Conservation (phyloP, 1,140 invertebrate species). For the Akabosia matsudoensis region DNA sequence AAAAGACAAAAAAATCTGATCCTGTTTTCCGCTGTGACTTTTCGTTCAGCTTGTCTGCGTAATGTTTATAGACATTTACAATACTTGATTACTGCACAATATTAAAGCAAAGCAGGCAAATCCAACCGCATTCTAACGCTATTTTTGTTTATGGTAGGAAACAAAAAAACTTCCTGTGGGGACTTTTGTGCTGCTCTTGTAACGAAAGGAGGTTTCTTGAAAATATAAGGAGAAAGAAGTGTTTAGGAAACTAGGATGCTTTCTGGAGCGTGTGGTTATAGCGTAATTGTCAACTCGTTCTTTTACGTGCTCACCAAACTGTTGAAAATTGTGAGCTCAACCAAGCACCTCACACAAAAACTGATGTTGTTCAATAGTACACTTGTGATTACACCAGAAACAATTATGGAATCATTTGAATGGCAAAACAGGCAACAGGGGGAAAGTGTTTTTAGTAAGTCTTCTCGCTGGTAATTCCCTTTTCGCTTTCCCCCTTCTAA, state of each 20-base stretch:
- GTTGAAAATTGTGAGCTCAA: neutral
- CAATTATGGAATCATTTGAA: slow-evolving; percentile 14
- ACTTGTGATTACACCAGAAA: slow-evolving; percentile 4
- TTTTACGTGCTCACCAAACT: neutral
- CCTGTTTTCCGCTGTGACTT: slow-evolving; percentile 21
- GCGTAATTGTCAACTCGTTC: slow-evolving; percentile 1
- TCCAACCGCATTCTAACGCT: too few relatives aligned
- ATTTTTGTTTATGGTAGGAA: neutral
- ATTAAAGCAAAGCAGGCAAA: neutral
- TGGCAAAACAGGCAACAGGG: neutral
- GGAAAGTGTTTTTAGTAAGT: neutral
- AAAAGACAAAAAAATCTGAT: slow-evolving; percentile 8
- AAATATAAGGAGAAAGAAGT: too few relatives aligned
- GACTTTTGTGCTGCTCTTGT: too few relatives aligned
- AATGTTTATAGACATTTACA: slow-evolving; percentile 1
- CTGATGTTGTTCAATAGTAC: neutral
- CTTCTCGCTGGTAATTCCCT: neutral
- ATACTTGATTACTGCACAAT: neutral
- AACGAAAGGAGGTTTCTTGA: too few relatives aligned
- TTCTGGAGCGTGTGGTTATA: neutral
- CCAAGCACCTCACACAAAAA: neutral
- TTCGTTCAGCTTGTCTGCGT: neutral
- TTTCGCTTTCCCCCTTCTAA: neutral
- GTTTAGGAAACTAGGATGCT: neutral
- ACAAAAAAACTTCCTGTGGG: too few relatives aligned